Conservation (phyloP, 2,888 invertebrate genomes). For the Melipona bicolor region DNA sequence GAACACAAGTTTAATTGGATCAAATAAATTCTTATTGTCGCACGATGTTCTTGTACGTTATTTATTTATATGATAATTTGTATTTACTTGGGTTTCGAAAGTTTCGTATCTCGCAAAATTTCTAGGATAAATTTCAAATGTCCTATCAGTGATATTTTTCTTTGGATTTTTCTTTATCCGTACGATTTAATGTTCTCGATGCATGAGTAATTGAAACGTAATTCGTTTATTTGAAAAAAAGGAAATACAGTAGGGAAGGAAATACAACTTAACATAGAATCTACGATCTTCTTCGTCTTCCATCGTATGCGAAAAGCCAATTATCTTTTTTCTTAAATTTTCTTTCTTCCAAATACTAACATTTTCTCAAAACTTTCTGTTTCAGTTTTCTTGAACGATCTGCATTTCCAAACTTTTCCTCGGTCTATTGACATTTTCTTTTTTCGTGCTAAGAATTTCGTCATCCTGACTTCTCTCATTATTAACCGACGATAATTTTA, state of each 20-base stretch:
- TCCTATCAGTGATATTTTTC: background rate
- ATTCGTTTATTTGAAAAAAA: slow-evolving; percentile 52
- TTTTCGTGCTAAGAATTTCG: background rate
- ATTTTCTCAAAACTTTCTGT: background rate
- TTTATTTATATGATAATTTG: too few relatives aligned
- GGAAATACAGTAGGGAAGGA: slow-evolving; percentile 13
- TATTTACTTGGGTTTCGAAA: too few relatives aligned
- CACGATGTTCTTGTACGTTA: too few relatives aligned
- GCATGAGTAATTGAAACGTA: background rate
- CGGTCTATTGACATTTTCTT: background rate
- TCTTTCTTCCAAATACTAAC: background rate
- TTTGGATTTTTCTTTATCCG: background rate
- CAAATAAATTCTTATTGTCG: too few relatives aligned
- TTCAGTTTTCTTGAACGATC: slow-evolving; percentile 63
- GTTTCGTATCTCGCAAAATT: too few relatives aligned
- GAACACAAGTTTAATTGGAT: too few relatives aligned
- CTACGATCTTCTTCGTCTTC: slow-evolving; percentile 6
- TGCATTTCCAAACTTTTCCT: slow-evolving; percentile 72
- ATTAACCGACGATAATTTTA: background rate
- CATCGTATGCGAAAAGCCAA: background rate
- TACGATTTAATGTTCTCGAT: background rate
- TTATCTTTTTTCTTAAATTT: background rate
- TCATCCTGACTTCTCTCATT: background rate
- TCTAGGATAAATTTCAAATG: too few relatives aligned
- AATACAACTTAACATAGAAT: slow-evolving; percentile 26